Base-by-base conservation (phyloP, 2,797 vertebrate genomes). In the Rhynchotus rufescens region DNA sequence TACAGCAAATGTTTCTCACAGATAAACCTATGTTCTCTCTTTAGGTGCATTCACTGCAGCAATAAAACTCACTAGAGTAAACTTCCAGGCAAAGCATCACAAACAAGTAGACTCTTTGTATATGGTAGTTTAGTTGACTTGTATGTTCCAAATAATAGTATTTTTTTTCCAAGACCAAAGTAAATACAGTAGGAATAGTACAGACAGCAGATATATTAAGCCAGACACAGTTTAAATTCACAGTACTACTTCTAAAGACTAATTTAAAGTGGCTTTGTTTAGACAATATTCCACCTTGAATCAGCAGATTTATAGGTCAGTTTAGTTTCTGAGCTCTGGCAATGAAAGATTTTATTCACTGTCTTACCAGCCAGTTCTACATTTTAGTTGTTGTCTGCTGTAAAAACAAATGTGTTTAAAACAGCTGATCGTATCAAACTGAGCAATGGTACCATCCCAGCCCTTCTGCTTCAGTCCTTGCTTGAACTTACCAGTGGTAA, bases 121-220 rank as follows among this genome's bases (percentile, higher is more conserved):
- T 65, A 94, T 74, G 74, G 51, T 77, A 90, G 88, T 94, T 96
- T 94, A 96, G 95, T 96, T 96, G 77, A 83, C 88, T 93, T 86
- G 12, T 2, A 90, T 15, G 86, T 93, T 96, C 84, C 86, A 93
- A 89, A 85, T 84, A 87, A 90, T 64, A 91, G 44, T 81, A 89
- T 32, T 83, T 36, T 36, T 94, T 95, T 95, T 96, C 89, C 94
- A 96, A 90, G 84, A 95, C 84, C 92, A 87, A 91, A 90, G 94
- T 79, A 94, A 92, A 94, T 93, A 95, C 95, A 96, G 90, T 69
- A 95, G 74, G 65, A 93, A 65, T 60, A 88, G 49, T 92, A 96
- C 93, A 96, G 92, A 92, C 69, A 95, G 86, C 15, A 93, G 71
- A 92, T 54, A 82, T 93, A 94, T 74, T 79, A 74, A 92, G 86